Percentiles rank a stretch among this genome's conserved stretches.
Conservation (phyloP, 2,113 vertebrate genomes). For the Helogale parvula region DNA sequence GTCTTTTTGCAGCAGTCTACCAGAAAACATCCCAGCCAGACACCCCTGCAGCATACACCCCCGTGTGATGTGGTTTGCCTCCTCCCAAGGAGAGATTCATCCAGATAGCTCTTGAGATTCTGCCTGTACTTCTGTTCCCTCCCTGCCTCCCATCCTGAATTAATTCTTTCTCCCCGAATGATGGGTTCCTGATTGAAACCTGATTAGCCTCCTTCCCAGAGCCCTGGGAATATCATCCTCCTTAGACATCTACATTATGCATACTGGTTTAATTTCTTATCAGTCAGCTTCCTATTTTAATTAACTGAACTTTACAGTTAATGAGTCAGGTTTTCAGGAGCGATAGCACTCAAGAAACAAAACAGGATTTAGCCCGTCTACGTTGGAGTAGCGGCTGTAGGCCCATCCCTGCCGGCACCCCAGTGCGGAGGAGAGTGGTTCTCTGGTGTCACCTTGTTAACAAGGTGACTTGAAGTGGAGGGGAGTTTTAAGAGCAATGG, state of each 20-base stretch:
- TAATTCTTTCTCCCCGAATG: conserved; percentile 60
- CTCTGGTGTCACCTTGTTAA: not conserved
- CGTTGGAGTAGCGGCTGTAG: not conserved
- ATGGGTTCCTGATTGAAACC: conserved; percentile 67
- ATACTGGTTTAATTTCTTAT: conserved; percentile 64
- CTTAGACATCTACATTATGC: conserved; percentile 55
- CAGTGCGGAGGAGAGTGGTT: not conserved
- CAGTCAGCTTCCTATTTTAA: conserved; percentile 64
- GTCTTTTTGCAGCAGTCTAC: not conserved
- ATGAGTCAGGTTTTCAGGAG: conserved; percentile 52
- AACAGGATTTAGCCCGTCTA: conserved; percentile 1
- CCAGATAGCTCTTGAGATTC: not conserved
- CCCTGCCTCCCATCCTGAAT: conserved; percentile 43
- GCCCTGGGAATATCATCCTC: conserved; percentile 34
- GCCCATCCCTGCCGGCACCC: not conserved
- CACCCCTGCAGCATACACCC: not conserved
- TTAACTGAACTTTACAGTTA: conserved; percentile 56
- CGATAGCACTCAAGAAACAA: conserved; percentile 37
- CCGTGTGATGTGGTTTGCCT: not conserved
- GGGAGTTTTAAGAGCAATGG: not conserved
- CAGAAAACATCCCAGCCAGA: not conserved
- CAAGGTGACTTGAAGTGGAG: not conserved
- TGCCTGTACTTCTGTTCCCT: conserved; percentile 18
- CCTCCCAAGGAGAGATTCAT: not conserved
- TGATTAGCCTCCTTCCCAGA: conserved; percentile 63